A percentile compares a stretch with the other conserved stretches of the same genome.
Evolutionary conservation across 2,797 vertebrate genomes (phyloP).

Genomic region (Gallinago stenura): DNA sequence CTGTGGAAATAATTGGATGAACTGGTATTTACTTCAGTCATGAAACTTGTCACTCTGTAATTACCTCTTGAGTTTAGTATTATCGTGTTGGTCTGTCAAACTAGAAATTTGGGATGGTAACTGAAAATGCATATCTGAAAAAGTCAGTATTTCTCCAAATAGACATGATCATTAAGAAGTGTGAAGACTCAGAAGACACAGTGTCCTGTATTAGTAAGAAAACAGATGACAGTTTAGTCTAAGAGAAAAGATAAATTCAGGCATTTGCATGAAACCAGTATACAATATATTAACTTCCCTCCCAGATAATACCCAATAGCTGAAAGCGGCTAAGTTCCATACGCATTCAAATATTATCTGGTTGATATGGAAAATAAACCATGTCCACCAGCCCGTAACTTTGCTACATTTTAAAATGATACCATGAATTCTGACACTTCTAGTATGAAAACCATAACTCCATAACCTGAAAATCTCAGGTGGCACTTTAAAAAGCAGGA

Average conservation of each 20-base stretch:
- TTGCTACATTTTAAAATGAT: background rate
- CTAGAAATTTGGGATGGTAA: background rate
- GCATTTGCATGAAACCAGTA: background rate
- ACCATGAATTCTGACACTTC: background rate
- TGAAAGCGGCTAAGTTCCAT: background rate
- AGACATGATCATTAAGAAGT: background rate
- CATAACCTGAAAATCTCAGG: background rate
- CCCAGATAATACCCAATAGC: background rate
- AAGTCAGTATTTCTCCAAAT: background rate
- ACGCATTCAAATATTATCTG: background rate
- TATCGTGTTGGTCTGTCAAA: background rate
- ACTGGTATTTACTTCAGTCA: background rate
- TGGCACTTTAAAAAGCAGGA: background rate
- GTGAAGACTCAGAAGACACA: background rate
- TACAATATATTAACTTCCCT: background rate
- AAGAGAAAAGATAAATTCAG: background rate
- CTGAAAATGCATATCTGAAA: background rate
- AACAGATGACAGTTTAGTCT: background rate
- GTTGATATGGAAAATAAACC: background rate
- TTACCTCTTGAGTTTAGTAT: background rate
- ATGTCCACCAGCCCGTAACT: background rate
- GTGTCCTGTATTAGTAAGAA: background rate
- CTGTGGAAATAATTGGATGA: slow-evolving; percentile 24
- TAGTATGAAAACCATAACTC: background rate
- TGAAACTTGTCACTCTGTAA: background rate